phyloP scores from a whole-genome alignment of 2,888 invertebrate species.

The Eudemis profundana region DNA sequence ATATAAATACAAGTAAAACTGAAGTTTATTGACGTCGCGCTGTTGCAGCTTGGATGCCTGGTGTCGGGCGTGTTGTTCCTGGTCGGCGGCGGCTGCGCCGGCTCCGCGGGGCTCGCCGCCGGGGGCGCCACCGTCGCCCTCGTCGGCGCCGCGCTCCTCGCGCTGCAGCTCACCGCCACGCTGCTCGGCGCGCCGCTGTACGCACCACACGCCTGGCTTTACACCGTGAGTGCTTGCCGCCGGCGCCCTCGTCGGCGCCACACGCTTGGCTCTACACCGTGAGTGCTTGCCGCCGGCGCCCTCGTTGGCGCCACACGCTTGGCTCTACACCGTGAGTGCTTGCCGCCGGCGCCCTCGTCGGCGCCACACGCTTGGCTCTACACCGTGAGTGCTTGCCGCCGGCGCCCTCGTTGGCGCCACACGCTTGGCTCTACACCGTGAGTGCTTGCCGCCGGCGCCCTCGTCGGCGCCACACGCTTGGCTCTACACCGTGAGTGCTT shows the following conservation, averaged over 20 bases:
- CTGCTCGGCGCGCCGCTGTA: constrained; percentile 53
- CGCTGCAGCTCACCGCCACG: constrained; percentile 54
- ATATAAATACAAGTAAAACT: no score
- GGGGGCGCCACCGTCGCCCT: constrained; percentile 51
- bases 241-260: constrained; percentile 56
- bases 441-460: constrained; percentile 51
- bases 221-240: constrained; percentile 52
- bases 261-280: constrained; percentile 57
- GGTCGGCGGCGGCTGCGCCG: constrained; percentile 48
- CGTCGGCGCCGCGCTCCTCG: constrained; percentile 49
- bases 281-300: constrained; percentile 50
- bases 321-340: constrained; percentile 58
- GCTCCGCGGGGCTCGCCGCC: constrained; percentile 50
- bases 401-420: constrained; percentile 45
- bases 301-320: constrained; percentile 55
- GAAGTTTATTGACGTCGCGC: no score
- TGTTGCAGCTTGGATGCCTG: constrained; percentile 51
- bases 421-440: constrained; percentile 57
- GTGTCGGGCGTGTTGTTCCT: constrained; percentile 44
- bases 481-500: constrained; percentile 54
- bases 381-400: no score
- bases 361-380: constrained; percentile 45
- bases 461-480: constrained; percentile 49
- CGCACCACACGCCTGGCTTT: constrained; percentile 60
- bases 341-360: constrained; percentile 48